These are phyloP conservation scores for Cladopsammia gracilis DNA, from an alignment of 64 coral and sea anemone genomes.

Conservation along the genomic window DNA sequence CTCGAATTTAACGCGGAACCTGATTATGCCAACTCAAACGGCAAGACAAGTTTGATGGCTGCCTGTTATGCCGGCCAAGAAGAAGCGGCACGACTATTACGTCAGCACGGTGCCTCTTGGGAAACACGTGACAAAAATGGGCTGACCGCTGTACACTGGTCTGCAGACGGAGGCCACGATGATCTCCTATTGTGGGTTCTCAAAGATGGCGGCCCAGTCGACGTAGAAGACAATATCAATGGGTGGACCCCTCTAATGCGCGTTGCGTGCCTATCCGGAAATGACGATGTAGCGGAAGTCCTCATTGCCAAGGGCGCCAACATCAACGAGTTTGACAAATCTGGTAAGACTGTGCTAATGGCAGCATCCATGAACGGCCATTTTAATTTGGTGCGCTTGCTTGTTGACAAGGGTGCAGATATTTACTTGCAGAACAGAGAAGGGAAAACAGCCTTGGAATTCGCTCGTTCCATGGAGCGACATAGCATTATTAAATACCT, in stretches of 20 bases:
- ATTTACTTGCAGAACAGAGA: constrained; percentile 87
- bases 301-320: constrained; percentile 82
- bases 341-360: constrained; percentile 90
- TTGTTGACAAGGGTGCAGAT: constrained; percentile 89
- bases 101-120: constrained; percentile 71
- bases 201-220: constrained; percentile 74
- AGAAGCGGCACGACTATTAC: constrained; percentile 68
- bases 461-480: constrained; percentile 83
- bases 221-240: constrained; percentile 71
- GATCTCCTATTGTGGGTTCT: constrained; percentile 83
- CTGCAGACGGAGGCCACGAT: constrained; percentile 93
- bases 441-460: constrained; percentile 92
- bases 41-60: constrained; percentile 85
- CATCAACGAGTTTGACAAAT: constrained; percentile 89
- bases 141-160: constrained; percentile 90
- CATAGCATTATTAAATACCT: constrained; percentile 93
- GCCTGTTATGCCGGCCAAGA: constrained; percentile 89
- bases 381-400: constrained; percentile 82
- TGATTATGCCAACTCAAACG: constrained; percentile 78
- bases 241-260: constrained; percentile 94
- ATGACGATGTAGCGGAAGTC: constrained; percentile 83
- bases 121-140: constrained; percentile 91
- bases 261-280: constrained; percentile 86
- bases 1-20: constrained; percentile 89
- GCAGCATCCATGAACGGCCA: constrained; percentile 94